A percentile compares a stretch with the other conserved stretches of the same genome.
These are phyloP conservation scores for Ciconia nigra DNA, from an alignment of 2,797 vertebrate genomes.

Conservation along the genomic window DNA sequence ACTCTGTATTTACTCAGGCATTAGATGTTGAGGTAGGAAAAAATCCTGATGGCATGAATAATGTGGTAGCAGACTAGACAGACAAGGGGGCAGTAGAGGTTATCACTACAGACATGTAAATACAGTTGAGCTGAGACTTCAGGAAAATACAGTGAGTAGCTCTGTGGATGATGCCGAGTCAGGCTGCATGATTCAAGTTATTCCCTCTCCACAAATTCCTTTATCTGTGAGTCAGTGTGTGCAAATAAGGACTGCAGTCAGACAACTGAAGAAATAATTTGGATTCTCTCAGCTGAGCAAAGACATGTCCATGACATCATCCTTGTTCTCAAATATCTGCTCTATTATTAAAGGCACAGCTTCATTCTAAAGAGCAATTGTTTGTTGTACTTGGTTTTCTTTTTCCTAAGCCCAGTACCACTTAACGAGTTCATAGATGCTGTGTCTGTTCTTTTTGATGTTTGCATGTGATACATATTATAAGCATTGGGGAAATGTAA, in stretches of 20 bases:
- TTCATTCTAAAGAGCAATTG: background rate
- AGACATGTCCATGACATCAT: background rate
- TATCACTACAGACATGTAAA: constrained; percentile 11
- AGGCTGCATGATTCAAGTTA: constrained; percentile 12
- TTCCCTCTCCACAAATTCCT: background rate
- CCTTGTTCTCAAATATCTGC: background rate
- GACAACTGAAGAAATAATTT: constrained; percentile 13
- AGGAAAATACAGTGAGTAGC: background rate
- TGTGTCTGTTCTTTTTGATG: background rate
- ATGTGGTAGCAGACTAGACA: background rate
- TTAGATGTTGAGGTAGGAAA: constrained; percentile 24
- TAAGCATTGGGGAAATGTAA: background rate
- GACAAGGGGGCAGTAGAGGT: background rate
- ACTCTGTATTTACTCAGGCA: background rate
- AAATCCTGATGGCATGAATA: background rate
- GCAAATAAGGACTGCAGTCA: constrained; percentile 20
- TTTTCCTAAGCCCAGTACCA: background rate
- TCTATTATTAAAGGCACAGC: background rate
- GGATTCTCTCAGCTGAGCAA: background rate
- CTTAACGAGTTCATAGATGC: background rate
- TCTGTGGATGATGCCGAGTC: background rate
- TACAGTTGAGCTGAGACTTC: background rate
- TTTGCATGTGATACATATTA: background rate
- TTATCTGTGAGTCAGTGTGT: constrained; percentile 10
- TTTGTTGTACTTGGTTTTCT: background rate